Percentiles rank a stretch among this genome's conserved stretches.
These are phyloP conservation scores for Sylvicola cinctus DNA, from an alignment of 2,888 invertebrate species.

Conservation along the genomic window DNA sequence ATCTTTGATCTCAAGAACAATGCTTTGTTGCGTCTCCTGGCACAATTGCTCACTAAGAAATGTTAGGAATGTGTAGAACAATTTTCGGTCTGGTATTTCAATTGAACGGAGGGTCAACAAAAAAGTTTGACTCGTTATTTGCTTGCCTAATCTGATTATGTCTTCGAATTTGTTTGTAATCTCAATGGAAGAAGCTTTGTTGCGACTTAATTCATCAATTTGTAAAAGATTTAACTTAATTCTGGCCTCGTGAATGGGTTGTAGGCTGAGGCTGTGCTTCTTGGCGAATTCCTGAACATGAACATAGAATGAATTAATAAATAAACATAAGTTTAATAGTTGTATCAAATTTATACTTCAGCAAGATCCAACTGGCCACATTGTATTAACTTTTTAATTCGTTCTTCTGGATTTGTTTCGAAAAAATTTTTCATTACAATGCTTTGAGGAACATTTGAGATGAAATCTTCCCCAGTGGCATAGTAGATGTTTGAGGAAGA, in stretches of 20 bases:
- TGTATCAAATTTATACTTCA: conserved; percentile 13
- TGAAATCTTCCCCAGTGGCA: conserved; percentile 13
- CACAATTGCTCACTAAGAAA: conserved; percentile 17
- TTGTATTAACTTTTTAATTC: conserved; percentile 21
- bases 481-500: conserved; percentile 22
- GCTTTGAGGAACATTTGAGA: conserved; percentile 13
- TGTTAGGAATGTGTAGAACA: conserved; percentile 15
- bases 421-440: conserved; percentile 22
- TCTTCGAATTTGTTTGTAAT: conserved; percentile 12
- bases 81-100: conserved; percentile 16
- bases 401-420: conserved; percentile 22
- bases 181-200: background rate
- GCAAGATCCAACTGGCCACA: conserved; percentile 23
- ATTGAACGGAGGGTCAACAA: conserved; percentile 17
- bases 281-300: conserved; percentile 17
- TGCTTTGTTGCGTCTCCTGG: background rate
- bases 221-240: conserved; percentile 17
- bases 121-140: conserved; percentile 18
- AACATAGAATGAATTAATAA: background rate
- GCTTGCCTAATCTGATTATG: conserved; percentile 13
- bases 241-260: conserved; percentile 23
- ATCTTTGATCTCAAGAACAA: conserved; percentile 19
- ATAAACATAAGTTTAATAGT: background rate
- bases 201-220: conserved; percentile 9
- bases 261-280: conserved; percentile 20